These are phyloP conservation scores for Marronus borbonicus DNA, from an alignment of 2,888 invertebrate genomes.

Conservation along the genomic window DNA sequence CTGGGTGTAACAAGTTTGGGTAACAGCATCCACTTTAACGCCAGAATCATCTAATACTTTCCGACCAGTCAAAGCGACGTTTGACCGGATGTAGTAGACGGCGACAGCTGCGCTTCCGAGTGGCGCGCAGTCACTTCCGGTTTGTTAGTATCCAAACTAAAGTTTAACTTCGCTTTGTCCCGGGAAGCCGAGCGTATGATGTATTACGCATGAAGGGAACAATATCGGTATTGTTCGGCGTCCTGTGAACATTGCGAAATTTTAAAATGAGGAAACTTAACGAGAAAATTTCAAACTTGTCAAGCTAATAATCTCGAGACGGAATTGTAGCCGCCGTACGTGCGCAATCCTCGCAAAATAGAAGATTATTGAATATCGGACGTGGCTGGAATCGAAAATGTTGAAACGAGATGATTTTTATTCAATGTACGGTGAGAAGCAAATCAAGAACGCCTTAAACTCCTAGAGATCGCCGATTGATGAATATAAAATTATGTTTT, in stretches of 20 bases:
- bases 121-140: conserved; percentile 55
- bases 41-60: conserved; percentile 27
- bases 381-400: neutral
- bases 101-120: conserved; percentile 56
- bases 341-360: neutral
- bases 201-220: conserved; percentile 48
- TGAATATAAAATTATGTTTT: neutral
- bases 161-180: conserved; percentile 53
- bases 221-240: conserved; percentile 36
- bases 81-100: conserved; percentile 51
- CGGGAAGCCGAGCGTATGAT: conserved; percentile 40
- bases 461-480: neutral
- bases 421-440: neutral
- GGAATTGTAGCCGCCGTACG: no score
- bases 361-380: conserved; percentile 4
- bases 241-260: conserved; percentile 32
- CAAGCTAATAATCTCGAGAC: neutral
- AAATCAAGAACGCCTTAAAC: neutral
- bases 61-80: conserved; percentile 40
- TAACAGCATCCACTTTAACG: conserved; percentile 10
- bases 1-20: conserved; percentile 1
- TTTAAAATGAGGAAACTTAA: conserved; percentile 28
- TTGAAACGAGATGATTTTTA: neutral
- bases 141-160: conserved; percentile 52
- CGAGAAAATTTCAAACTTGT: conserved; percentile 3